Percentiles rank a stretch among this genome's conserved stretches.
phyloP scores from a whole-genome alignment of 53 echinoderm and acorn worm genomes.

The Temnopleurus reevesii region DNA sequence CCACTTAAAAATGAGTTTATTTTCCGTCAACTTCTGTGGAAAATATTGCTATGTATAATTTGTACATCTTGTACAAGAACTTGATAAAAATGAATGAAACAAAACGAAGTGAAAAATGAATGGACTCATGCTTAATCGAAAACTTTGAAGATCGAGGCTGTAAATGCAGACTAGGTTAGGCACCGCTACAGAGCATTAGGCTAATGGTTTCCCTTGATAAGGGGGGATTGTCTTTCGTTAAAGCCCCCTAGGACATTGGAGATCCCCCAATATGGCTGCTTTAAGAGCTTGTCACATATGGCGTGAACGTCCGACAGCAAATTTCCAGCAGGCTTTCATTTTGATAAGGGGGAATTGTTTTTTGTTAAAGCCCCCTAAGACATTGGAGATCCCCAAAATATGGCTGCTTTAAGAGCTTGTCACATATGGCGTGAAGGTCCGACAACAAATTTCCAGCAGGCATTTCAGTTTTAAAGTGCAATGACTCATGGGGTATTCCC shows the following conservation, averaged over 20 bases:
- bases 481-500: too few relatives aligned
- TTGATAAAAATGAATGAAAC: too few relatives aligned
- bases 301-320: too few relatives aligned
- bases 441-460: too few relatives aligned
- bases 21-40: too few relatives aligned
- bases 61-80: too few relatives aligned
- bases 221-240: constrained; percentile 24
- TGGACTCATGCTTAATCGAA: too few relatives aligned
- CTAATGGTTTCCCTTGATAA: constrained; percentile 37
- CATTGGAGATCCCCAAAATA: neutral
- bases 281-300: neutral
- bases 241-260: neutral
- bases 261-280: neutral
- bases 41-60: too few relatives aligned
- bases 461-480: too few relatives aligned
- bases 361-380: constrained; percentile 10
- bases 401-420: neutral
- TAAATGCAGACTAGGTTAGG: neutral
- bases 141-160: too few relatives aligned
- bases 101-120: too few relatives aligned
- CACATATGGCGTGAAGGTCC: neutral
- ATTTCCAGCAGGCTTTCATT: neutral
- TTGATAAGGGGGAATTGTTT: neutral
- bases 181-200: constrained; percentile 5
- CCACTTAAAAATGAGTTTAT: too few relatives aligned